These are phyloP conservation scores for Dysidea cf. avara DNA, from an alignment of 37 sponge, comb jelly and placozoan species.

Conservation along the genomic window DNA sequence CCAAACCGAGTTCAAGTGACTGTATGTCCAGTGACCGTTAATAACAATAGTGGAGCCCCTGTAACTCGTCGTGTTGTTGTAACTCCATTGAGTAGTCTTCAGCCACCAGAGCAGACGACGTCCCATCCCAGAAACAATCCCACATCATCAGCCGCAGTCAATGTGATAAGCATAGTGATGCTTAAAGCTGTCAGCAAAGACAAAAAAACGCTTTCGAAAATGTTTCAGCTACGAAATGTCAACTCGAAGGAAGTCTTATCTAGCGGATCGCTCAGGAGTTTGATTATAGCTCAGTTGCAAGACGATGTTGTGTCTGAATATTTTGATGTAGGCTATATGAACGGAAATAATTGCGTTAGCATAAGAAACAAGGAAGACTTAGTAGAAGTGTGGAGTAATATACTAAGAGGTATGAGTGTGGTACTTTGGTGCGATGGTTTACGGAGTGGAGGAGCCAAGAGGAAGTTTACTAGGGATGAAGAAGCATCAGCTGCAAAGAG, in stretches of 20 bases:
- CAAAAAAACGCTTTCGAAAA: neutral
- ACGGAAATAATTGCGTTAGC: slow-evolving; percentile 6
- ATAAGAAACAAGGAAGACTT: slow-evolving; percentile 2
- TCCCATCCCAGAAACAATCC: no score
- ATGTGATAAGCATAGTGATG: neutral
- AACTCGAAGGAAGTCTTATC: neutral
- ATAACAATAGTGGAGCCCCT: no score
- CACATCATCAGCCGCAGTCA: neutral
- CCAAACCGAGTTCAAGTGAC: no score
- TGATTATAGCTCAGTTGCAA: slow-evolving; percentile 10
- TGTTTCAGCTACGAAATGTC: slow-evolving; percentile 8
- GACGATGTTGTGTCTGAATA: neutral
- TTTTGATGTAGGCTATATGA: slow-evolving; percentile 1
- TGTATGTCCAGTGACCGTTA: no score
- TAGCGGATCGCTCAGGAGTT: neutral
- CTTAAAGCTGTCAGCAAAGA: slow-evolving; percentile 14
- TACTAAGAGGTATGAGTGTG: neutral
- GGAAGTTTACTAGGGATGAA: neutral
- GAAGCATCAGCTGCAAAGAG: neutral
- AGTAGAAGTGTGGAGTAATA: slow-evolving; percentile 10
- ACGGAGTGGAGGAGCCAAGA: no score
- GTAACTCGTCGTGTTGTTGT: no score
- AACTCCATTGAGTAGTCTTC: no score
- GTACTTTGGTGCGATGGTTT: slow-evolving; percentile 19
- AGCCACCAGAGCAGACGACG: no score